A percentile compares a stretch with the other conserved stretches of the same genome.
Evolutionary conservation across 2,797 vertebrate genomes (phyloP).

Genomic region (Ataeniobius toweri): DNA sequence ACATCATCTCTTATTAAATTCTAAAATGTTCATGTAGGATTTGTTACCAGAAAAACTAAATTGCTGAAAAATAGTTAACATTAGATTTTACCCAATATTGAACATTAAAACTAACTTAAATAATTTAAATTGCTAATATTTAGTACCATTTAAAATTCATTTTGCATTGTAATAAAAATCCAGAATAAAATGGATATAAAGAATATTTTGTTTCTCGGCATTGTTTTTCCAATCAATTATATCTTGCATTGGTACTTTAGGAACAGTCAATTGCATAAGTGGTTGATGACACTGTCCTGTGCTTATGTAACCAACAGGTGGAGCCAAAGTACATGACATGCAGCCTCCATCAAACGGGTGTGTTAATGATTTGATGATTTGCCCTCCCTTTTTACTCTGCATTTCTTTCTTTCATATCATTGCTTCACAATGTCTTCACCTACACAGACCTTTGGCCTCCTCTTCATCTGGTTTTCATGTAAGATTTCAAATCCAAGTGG

Average conservation of each 20-base stretch:
- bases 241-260: neutral
- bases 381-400: neutral
- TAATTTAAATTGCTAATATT: neutral
- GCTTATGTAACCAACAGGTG: constrained; percentile 42
- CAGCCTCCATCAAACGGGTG: neutral
- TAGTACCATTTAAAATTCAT: neutral
- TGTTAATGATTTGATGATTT: neutral
- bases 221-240: neutral
- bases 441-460: neutral
- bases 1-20: neutral
- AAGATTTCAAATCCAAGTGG: constrained; percentile 11
- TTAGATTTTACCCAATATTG: neutral
- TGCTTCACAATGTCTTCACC: constrained; percentile 35
- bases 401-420: neutral
- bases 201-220: neutral
- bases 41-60: neutral
- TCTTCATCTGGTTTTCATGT: constrained; percentile 44
- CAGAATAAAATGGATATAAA: neutral
- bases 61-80: neutral
- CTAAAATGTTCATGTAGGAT: neutral
- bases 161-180: neutral
- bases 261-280: neutral
- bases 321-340: constrained; percentile 40
- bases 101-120: neutral
- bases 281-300: neutral